phyloP scores from a whole-genome alignment of 2,113 vertebrate species.

The Hippoglossus stenolepis region DNA sequence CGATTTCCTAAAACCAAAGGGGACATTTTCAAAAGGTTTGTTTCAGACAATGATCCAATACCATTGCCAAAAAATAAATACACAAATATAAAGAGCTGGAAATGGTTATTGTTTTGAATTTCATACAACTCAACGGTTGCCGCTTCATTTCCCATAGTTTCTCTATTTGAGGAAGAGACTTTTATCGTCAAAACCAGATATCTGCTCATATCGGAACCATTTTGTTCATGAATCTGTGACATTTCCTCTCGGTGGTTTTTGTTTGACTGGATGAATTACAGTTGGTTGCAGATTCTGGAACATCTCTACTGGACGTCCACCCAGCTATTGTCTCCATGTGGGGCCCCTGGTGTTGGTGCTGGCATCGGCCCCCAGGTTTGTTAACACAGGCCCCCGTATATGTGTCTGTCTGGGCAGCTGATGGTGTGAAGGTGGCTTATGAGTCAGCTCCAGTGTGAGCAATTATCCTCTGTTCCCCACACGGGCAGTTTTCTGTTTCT shows the following conservation, averaged over 20 bases:
- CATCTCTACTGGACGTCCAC: not conserved
- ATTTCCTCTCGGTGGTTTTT: not conserved
- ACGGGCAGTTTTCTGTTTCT: not conserved
- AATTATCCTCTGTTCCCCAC: constrained; percentile 2
- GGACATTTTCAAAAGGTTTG: too few species aligned
- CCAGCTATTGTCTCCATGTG: not conserved
- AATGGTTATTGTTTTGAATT: too few species aligned
- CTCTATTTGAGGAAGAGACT: too few species aligned
- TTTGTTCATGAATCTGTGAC: not conserved
- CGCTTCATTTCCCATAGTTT: too few species aligned
- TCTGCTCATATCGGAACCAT: too few species aligned
- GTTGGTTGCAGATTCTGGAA: not conserved
- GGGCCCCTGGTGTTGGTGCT: constrained; percentile 7
- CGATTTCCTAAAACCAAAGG: too few species aligned
- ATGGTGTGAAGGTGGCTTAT: not conserved
- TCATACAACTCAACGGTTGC: too few species aligned
- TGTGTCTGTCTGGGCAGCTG: constrained; percentile 1
- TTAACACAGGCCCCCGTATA: not conserved
- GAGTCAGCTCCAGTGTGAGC: constrained; percentile 3
- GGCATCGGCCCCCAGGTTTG: not conserved
- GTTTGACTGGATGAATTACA: not conserved
- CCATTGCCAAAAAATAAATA: too few species aligned
- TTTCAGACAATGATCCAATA: too few species aligned
- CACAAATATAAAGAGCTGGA: too few species aligned
- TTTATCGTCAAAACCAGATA: too few species aligned